Evolutionary conservation across 2,797 vertebrate species (phyloP).

Genomic region (Rallus crepitans): DNA sequence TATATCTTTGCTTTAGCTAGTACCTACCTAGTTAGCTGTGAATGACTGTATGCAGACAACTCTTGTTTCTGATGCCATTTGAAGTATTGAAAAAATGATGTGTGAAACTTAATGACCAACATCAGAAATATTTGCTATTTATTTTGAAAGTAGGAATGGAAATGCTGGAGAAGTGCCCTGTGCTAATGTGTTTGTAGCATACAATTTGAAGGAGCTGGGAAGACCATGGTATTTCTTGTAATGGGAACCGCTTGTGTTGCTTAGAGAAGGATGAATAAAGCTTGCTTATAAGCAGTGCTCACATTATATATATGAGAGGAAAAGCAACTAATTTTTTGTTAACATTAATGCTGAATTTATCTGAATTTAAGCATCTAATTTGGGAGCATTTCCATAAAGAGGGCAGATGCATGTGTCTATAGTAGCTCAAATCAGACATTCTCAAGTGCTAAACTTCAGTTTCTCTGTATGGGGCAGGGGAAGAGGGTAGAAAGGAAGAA

Average conservation of each 20-base stretch:
- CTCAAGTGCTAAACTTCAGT: neutral
- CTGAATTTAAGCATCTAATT: neutral
- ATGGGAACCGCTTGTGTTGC: neutral
- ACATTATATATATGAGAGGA: neutral
- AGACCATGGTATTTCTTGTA: neutral
- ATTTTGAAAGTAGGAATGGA: neutral
- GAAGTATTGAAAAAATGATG: neutral
- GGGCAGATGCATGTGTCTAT: neutral
- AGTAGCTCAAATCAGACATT: neutral
- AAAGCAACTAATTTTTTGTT: neutral
- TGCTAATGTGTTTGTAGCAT: neutral
- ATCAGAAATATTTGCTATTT: neutral
- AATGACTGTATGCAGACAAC: neutral
- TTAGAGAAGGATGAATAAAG: neutral
- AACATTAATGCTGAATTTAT: neutral
- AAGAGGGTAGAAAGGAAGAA: neutral
- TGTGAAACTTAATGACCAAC: neutral
- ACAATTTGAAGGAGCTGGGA: neutral
- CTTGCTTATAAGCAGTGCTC: neutral
- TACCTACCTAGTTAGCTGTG: neutral
- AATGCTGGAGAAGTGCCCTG: neutral
- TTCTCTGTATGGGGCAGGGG: neutral
- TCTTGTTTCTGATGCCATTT: neutral
- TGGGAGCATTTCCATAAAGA: neutral
- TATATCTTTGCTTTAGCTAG: neutral